A percentile compares a stretch with the other conserved stretches of the same genome.
Evolutionary conservation across 2,113 vertebrate species (phyloP).

Genomic region (Arizona elegans): DNA sequence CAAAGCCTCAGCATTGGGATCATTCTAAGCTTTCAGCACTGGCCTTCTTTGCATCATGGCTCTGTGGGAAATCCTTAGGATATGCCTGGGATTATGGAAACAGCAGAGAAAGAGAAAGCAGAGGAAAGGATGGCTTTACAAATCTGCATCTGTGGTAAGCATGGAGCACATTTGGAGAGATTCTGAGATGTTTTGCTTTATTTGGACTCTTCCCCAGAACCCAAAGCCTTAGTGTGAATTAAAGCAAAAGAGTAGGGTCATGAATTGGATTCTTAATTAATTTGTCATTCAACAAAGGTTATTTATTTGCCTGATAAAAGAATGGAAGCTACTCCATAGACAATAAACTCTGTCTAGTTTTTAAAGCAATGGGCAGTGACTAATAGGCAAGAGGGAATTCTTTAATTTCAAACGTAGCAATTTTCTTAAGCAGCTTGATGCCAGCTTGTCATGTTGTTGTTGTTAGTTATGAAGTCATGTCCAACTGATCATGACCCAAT

Average conservation of each 20-base stretch:
- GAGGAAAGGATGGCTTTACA: background rate
- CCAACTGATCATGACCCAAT: no score
- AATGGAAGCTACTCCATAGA: conserved; percentile 17
- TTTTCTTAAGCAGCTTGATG: background rate
- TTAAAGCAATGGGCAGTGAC: conserved; percentile 23
- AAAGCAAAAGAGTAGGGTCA: conserved; percentile 47
- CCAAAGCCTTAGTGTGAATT: conserved; percentile 37
- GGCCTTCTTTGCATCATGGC: conserved; percentile 27
- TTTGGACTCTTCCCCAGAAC: conserved; percentile 25
- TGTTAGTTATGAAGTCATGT: no score
- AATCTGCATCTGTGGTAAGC: conserved; percentile 28
- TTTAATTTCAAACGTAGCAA: background rate
- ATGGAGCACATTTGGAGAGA: conserved; percentile 41
- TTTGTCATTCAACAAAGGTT: conserved; percentile 39
- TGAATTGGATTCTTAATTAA: conserved; percentile 50
- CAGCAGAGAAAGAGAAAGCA: background rate
- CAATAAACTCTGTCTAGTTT: background rate
- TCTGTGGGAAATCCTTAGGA: background rate
- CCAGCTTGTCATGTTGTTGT: background rate
- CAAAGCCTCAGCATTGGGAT: background rate
- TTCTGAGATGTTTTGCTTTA: conserved; percentile 21
- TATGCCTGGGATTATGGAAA: conserved; percentile 3
- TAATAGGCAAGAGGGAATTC: conserved; percentile 6
- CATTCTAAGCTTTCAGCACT: background rate
- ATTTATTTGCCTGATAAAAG: conserved; percentile 47